These are phyloP conservation scores for Conus ventricosus DNA, from an alignment of 1,140 invertebrate species.

Conservation along the genomic window DNA sequence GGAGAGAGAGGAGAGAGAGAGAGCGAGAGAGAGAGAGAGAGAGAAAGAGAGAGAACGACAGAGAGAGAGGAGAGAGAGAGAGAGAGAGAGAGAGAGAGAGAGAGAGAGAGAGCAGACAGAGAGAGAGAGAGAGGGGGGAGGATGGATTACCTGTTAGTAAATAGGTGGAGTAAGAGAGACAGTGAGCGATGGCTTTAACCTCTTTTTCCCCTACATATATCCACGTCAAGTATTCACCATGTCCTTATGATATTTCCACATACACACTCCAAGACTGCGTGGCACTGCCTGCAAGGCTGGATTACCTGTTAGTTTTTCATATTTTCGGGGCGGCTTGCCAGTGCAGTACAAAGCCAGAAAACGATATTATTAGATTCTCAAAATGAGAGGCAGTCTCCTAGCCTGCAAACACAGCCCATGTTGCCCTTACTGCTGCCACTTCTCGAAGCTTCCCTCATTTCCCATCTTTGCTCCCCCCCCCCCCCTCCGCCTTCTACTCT, in stretches of 20 bases:
- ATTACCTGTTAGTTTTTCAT: too few relatives aligned
- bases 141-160: too few relatives aligned
- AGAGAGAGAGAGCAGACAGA: background rate
- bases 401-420: background rate
- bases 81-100: background rate
- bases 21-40: background rate
- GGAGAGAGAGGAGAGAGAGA: background rate
- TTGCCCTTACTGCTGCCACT: background rate
- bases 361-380: background rate
- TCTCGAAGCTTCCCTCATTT: background rate
- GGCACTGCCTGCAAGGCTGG: too few relatives aligned
- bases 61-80: background rate
- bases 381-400: background rate
- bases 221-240: too few relatives aligned
- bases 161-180: background rate
- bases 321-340: too few relatives aligned
- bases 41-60: too few relatives aligned
- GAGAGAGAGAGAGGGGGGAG: background rate
- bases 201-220: too few relatives aligned
- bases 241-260: too few relatives aligned
- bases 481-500: background rate
- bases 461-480: background rate
- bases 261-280: too few relatives aligned
- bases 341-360: background rate
- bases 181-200: background rate